Conservation (phyloP, 2,888 invertebrate species). For the Cryptops parisi region DNA sequence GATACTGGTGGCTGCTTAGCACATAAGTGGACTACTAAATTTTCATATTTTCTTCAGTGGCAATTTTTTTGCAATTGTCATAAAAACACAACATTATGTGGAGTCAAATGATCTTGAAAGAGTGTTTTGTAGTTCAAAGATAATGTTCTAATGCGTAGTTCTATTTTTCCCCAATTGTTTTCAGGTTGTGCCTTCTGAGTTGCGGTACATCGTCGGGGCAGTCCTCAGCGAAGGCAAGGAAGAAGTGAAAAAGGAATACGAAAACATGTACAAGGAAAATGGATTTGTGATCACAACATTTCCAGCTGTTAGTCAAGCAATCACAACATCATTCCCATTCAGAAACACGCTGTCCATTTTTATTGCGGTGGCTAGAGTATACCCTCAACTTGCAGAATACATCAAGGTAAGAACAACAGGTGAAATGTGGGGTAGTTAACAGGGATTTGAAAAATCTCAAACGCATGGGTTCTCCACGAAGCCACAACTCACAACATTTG, state of each 20-base stretch:
- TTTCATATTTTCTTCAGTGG: too few relatives aligned
- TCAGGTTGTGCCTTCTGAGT: constrained; percentile 27
- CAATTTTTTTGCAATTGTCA: too few relatives aligned
- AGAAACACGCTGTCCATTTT: constrained; percentile 33
- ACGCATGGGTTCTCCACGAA: too few relatives aligned
- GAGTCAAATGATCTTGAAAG: too few relatives aligned
- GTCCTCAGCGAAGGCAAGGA: constrained; percentile 27
- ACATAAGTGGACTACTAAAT: too few relatives aligned
- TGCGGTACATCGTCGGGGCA: constrained; percentile 32
- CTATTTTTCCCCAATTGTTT: constrained; percentile 13
- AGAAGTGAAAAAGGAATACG: constrained; percentile 20
- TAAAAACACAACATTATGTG: too few relatives aligned
- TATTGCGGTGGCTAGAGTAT: constrained; percentile 33
- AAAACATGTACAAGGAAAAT: constrained; percentile 25
- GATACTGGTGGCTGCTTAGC: too few relatives aligned
- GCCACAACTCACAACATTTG: too few relatives aligned
- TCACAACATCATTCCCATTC: constrained; percentile 33
- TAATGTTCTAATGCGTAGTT: too few relatives aligned
- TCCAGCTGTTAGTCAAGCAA: constrained; percentile 32
- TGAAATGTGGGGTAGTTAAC: too few relatives aligned
- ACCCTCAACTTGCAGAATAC: constrained; percentile 32
- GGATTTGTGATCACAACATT: constrained; percentile 31
- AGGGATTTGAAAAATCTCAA: too few relatives aligned
- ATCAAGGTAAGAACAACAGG: constrained; percentile 32
- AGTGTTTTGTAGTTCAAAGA: too few relatives aligned